Conservation (phyloP, 2,797 vertebrate species). For the Enteromius afrohamiltoni region DNA sequence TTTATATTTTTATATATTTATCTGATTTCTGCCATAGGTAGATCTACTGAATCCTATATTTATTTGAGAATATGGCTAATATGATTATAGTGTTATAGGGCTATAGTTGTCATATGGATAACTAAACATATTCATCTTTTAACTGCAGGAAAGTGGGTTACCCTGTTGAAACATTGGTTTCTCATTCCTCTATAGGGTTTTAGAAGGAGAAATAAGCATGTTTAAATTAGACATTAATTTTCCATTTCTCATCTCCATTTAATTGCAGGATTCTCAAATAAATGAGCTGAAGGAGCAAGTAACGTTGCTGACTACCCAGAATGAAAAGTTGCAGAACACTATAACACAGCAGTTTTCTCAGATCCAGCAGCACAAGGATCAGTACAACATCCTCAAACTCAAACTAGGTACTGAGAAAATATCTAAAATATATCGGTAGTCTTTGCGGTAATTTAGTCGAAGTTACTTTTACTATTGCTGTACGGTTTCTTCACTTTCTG, state of each 20-base stretch:
- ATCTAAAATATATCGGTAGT: neutral
- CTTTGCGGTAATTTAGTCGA: neutral
- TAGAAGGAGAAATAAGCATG: neutral
- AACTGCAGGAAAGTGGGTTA: neutral
- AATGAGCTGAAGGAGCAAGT: conserved; percentile 91
- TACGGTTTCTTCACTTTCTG: neutral
- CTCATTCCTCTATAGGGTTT: neutral
- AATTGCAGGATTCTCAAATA: conserved; percentile 87
- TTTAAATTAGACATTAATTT: neutral
- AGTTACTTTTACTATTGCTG: neutral
- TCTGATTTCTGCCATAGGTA: conserved; percentile 6
- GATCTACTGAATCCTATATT: neutral
- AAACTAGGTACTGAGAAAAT: conserved; percentile 83
- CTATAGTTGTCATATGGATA: neutral
- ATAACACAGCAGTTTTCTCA: conserved; percentile 89
- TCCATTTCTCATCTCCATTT: neutral
- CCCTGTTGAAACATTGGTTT: neutral
- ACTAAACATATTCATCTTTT: neutral
- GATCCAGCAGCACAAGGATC: conserved; percentile 98
- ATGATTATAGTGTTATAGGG: neutral
- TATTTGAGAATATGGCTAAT: neutral
- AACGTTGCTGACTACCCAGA: conserved; percentile 79
- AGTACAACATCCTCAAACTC: conserved; percentile 97
- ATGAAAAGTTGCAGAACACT: conserved; percentile 87
- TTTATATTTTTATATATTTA: neutral